Conservation (phyloP, 2,113 vertebrate species). For the Pangasianodon hypophthalmus region DNA sequence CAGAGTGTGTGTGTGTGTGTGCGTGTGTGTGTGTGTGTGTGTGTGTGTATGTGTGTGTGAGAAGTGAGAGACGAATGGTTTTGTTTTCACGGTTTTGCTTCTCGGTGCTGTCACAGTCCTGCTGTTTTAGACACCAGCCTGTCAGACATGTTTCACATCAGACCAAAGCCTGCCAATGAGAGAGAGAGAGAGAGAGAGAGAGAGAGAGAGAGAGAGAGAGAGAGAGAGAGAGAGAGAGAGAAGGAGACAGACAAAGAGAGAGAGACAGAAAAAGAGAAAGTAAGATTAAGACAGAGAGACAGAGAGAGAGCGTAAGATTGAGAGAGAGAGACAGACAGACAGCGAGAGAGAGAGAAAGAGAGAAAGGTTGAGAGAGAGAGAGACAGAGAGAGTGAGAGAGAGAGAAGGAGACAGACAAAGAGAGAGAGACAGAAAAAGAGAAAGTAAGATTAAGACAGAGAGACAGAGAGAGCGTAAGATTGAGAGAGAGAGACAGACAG, state of each 20-base stretch:
- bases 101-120: constrained; percentile 27
- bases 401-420: no score
- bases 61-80: constrained; percentile 24
- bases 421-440: no score
- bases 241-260: neutral
- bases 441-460: no score
- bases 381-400: no score
- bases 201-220: neutral
- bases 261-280: neutral
- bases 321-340: neutral
- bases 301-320: neutral
- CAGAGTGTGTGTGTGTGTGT: neutral
- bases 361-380: neutral
- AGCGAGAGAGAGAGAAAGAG: neutral
- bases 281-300: neutral
- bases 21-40: neutral
- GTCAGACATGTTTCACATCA: constrained; percentile 45
- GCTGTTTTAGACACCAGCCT: constrained; percentile 53
- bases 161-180: constrained; percentile 40
- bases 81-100: constrained; percentile 49
- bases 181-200: neutral
- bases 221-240: neutral
- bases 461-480: neutral
- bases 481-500: neutral
- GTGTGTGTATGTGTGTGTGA: neutral